Evolutionary conservation across 2,888 invertebrate species (phyloP), one percentile per base, ranked within the genome.

Genomic region (Xylophagus ater): DNA sequence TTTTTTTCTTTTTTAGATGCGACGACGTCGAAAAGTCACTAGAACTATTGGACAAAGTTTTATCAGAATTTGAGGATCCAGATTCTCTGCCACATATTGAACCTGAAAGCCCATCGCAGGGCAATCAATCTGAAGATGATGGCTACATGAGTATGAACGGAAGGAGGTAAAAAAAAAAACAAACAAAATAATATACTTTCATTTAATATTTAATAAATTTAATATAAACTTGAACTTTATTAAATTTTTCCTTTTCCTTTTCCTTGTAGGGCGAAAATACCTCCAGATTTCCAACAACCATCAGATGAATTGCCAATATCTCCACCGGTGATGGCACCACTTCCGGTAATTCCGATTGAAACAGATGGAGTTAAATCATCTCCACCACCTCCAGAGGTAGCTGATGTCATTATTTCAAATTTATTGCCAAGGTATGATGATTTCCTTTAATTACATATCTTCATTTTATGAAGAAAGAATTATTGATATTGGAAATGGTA

Each of bases 121-220:
- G 83, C 52, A 84, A 85, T 64, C 85, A 85, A 61, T 85, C 85
- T 41, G 86, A 87, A 64, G 86, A 87, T 74, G 86, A 87, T 74
- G 86, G 86, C 64, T 86, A 87, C 69, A 86, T 86, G 85, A 86
- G 86, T 69, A 83, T 86, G 76, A 87, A 86, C 76, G 86, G 86
- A 53, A 76, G 84, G 62, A 79, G 76, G 75, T 75, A 49, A 54
- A 53, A 17, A 25, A 33, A n/a, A 10, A 18, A 18, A 18, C n/a
- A 18, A 32, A 7, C 4, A 5, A 31, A 15, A 15, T 31, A 9
- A 15, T 31, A 12, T 15, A 31, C 7, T 12, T 34, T 15, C 25
- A 14, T 24, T 18, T 26, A n/a, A n/a, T n/a, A n/a, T n/a, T n/a
- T n/a, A 5, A 30, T 30, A 18, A 17, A 17, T 17, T 17, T 10